phyloP scores from a whole-genome alignment of 2,113 vertebrate species.

The Hemichromis elongatus region DNA sequence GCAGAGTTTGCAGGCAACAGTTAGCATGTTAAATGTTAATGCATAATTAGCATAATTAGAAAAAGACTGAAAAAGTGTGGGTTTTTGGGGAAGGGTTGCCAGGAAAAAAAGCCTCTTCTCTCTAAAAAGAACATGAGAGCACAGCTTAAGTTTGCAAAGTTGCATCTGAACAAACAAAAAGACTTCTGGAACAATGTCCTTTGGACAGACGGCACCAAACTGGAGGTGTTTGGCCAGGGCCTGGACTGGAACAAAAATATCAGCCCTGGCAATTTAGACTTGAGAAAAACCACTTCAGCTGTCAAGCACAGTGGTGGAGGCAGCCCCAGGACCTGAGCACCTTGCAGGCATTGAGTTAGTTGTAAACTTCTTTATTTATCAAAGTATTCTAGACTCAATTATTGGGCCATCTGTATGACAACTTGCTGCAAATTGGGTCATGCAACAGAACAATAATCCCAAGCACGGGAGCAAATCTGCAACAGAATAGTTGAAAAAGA shows the following conservation, averaged over 20 bases:
- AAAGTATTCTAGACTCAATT: not conserved
- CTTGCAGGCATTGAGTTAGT: not conserved
- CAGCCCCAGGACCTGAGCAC: not conserved
- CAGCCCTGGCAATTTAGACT: not conserved
- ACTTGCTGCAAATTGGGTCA: not conserved
- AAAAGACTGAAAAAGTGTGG: no score
- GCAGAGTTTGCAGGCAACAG: not conserved
- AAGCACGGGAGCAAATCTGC: not conserved
- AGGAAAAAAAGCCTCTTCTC: not conserved
- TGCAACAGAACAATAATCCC: fast-evolving
- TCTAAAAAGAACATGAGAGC: not conserved
- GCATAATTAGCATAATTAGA: not conserved
- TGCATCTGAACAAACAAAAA: not conserved
- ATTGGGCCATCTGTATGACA: not conserved
- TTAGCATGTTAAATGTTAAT: not conserved
- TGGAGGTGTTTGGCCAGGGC: not conserved
- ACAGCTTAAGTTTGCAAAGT: not conserved
- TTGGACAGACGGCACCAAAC: not conserved
- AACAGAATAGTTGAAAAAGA: not conserved
- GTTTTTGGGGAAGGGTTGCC: not conserved
- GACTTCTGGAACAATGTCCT: not conserved
- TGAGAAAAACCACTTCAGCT: not conserved
- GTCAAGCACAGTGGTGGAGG: not conserved
- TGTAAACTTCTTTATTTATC: not conserved
- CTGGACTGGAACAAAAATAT: not conserved